Evolutionary conservation across 2,113 vertebrate species (phyloP), one percentile per base, ranked within the genome.

Genomic region (Miniopterus natalensis): DNA sequence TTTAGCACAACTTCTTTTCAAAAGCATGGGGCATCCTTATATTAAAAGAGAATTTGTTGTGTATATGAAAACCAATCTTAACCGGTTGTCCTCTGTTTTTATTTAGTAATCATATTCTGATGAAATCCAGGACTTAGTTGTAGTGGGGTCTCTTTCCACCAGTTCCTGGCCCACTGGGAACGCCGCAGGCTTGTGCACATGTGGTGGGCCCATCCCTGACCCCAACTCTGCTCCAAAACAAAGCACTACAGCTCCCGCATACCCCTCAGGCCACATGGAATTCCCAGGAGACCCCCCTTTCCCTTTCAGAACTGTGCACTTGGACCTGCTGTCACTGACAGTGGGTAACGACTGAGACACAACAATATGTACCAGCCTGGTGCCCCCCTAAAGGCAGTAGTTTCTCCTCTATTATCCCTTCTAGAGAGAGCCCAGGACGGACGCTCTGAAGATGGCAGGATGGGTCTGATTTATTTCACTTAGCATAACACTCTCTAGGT

Each of bases 141-240:
- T 11, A 7, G 15, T 47, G 25, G n/a, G 6, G 6, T 71, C 77
- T 75, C 40, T 78, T 61, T n/a, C 17, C 2, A 27, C 13, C 63
- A 51, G 25, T 61, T 7, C 1, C 1, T 9, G 12, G 49, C 40
- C 27, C n/a, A 11, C 14, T 0, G 0, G 77, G 65, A 78, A 61
- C 23, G 2, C 25, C 1, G 0, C 2, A 65, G 86, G 55, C 18
- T 57, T 2, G 0, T 0, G 1, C 6, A 1, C 8, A 0, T 0
- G 4, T 15, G 17, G 5, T 8, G n/a, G 36, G 10, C 55, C 42
- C 40, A 1, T 3, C 27, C 9, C 53, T 25, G 6, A 4, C 5
- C 55, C 2, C 2, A 1, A 6, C 31, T 42, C 59, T 25, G 1
- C 61, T 31, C 42, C 59, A 27, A 65, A 3, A 45, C 27, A 74